A percentile compares a stretch with the other conserved stretches of the same genome.
These are phyloP conservation scores for Eunapius fragilis DNA, from an alignment of 37 sponge, comb jelly and placozoan species.

Conservation along the genomic window DNA sequence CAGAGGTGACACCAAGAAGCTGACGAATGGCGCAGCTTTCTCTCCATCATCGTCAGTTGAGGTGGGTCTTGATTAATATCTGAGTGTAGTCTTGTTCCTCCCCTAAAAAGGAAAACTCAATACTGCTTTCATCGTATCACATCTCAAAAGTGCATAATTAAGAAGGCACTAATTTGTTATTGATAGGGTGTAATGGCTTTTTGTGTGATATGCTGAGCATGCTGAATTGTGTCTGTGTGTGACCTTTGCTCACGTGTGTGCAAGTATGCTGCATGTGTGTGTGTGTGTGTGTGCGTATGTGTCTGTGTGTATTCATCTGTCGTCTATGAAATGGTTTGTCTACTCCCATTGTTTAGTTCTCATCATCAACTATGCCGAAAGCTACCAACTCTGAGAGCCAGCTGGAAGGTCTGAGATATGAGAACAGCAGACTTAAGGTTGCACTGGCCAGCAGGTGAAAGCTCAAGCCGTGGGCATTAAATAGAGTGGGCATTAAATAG, in stretches of 20 bases:
- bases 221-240: too few relatives aligned
- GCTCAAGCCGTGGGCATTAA: too few relatives aligned
- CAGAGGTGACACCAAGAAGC: too few relatives aligned
- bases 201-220: not conserved
- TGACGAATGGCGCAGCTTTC: too few relatives aligned
- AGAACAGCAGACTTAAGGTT: slow-evolving; percentile 72
- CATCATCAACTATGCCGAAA: not conserved
- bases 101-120: not conserved
- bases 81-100: too few relatives aligned
- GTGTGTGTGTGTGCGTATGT: slow-evolving; percentile 1
- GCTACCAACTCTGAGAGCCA: slow-evolving; percentile 28
- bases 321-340: too few relatives aligned
- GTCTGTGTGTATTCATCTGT: too few relatives aligned
- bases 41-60: too few relatives aligned
- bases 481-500: too few relatives aligned
- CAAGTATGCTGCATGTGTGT: not conserved
- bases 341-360: too few relatives aligned
- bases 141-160: not conserved
- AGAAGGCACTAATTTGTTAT: not conserved
- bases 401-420: slow-evolving; percentile 52
- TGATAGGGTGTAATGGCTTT: not conserved
- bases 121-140: not conserved
- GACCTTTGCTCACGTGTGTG: too few relatives aligned
- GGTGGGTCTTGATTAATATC: too few relatives aligned
- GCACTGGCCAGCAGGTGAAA: slow-evolving; percentile 79